Evolutionary conservation across 2,797 vertebrate genomes (phyloP).

Genomic region (Lacerta agilis): DNA sequence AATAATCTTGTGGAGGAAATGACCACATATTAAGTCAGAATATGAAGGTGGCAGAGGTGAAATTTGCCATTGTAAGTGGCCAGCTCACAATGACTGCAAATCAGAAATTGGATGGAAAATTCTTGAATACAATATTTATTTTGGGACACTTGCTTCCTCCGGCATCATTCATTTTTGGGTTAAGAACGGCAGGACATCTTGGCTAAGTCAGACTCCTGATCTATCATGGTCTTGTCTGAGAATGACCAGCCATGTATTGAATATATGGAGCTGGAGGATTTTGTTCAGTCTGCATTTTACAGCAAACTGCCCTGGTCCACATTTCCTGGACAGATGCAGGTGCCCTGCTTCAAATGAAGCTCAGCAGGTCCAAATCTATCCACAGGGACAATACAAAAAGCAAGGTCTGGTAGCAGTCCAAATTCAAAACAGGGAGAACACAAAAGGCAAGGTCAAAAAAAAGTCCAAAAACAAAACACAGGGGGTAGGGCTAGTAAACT

Average conservation of each 20-base stretch:
- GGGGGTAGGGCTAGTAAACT: no score
- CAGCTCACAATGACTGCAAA: conserved; percentile 40
- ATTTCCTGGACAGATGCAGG: neutral
- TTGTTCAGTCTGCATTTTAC: neutral
- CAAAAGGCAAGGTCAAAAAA: no score
- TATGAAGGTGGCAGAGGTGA: conserved; percentile 29
- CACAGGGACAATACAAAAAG: no score
- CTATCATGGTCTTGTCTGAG: neutral
- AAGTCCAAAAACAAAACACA: no score
- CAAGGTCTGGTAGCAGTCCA: no score
- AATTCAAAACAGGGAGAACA: no score
- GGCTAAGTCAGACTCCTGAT: neutral
- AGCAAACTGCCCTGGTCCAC: neutral
- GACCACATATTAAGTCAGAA: conserved; percentile 50
- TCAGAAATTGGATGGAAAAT: neutral
- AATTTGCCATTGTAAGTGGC: conserved; percentile 43
- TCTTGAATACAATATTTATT: conserved; percentile 3
- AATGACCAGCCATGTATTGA: neutral
- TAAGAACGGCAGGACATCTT: neutral
- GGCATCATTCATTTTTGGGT: neutral
- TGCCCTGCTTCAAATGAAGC: no score
- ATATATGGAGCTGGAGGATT: neutral
- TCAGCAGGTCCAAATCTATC: no score
- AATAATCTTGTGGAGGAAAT: conserved; percentile 64
- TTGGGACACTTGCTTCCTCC: neutral